Evolutionary conservation across 2,113 vertebrate species (phyloP).

Genomic region (Sinosuthora webbiana): DNA sequence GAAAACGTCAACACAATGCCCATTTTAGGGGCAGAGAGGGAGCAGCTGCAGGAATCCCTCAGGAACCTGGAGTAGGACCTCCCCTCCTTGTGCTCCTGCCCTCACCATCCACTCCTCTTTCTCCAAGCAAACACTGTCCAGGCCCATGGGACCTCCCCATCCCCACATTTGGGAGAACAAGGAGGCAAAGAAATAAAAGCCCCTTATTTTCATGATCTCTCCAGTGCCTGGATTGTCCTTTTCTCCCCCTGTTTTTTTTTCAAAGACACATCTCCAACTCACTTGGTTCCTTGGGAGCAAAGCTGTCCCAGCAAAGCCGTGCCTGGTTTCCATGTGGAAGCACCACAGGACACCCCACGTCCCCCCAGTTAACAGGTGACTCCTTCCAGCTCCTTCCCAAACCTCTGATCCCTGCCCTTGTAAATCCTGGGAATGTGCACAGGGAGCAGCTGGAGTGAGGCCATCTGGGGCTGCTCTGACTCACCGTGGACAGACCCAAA

Average conservation of each 20-base stretch:
- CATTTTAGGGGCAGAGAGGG: background rate
- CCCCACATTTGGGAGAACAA: background rate
- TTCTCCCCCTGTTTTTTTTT: background rate
- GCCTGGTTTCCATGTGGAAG: background rate
- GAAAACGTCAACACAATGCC: background rate
- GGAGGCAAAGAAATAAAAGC: background rate
- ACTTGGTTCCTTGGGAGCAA: background rate
- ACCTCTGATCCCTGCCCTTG: background rate
- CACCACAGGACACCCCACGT: accelerated
- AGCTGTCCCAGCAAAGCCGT: background rate
- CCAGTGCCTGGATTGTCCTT: background rate
- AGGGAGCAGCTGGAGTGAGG: background rate
- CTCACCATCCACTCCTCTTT: background rate
- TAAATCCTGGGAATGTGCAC: background rate
- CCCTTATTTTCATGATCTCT: background rate
- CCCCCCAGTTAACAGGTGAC: background rate
- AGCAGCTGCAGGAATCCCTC: background rate
- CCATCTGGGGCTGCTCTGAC: background rate
- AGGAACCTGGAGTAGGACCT: background rate
- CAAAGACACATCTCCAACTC: background rate
- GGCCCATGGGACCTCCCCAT: background rate
- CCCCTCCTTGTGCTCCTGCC: background rate
- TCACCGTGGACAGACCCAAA: background rate
- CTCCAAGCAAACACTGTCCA: background rate
- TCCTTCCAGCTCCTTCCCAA: background rate